Conservation (phyloP, 1,140 invertebrate species). For the Sycobia sp. region DNA sequence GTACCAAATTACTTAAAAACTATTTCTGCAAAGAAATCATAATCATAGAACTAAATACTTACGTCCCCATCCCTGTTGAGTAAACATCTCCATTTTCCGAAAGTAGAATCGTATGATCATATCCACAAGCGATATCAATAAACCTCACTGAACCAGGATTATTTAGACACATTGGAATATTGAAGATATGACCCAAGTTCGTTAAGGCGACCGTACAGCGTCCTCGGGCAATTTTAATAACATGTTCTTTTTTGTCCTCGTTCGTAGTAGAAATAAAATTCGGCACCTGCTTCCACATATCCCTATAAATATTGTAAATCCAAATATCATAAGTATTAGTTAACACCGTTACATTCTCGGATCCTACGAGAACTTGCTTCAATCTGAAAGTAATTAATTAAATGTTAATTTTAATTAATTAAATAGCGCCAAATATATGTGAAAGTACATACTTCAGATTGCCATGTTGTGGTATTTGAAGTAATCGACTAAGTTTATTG, state of each 20-base stretch:
- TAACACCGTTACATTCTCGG: conserved; percentile 45
- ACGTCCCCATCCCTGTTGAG: conserved; percentile 83
- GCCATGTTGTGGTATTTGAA: conserved; percentile 41
- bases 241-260: conserved; percentile 41
- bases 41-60: conserved; percentile 43
- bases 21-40: background rate
- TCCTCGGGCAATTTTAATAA: conserved; percentile 48
- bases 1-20: no score
- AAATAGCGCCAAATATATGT: background rate
- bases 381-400: conserved; percentile 37
- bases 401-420: no score
- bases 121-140: conserved; percentile 73
- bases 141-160: conserved; percentile 64
- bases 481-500: conserved; percentile 21
- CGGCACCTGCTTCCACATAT: conserved; percentile 48
- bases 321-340: conserved; percentile 47
- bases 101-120: conserved; percentile 78
- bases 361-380: conserved; percentile 43
- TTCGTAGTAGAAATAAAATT: conserved; percentile 41
- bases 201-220: conserved; percentile 50
- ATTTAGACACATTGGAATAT: conserved; percentile 66
- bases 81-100: conserved; percentile 75
- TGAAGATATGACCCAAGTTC: conserved; percentile 64
- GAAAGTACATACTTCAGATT: conserved; percentile 38
- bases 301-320: conserved; percentile 49